phyloP scores from a whole-genome alignment of 2,797 vertebrate species.

The Oreonectes daqikongensis region DNA sequence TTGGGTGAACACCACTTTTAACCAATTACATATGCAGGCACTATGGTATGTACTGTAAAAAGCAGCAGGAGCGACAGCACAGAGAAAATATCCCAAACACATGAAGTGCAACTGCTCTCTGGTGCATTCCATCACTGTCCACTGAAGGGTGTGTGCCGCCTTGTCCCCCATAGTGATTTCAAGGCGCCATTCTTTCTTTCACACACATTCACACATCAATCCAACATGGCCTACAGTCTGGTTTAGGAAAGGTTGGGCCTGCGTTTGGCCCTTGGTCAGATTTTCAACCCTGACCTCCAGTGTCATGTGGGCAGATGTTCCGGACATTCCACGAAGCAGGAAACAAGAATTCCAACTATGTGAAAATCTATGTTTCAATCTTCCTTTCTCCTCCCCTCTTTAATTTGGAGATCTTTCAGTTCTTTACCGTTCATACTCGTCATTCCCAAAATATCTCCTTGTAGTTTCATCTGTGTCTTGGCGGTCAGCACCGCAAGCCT shows the following conservation, averaged over 20 bases:
- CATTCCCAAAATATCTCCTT: conserved; percentile 65
- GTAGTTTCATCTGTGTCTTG: conserved; percentile 64
- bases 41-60: conserved; percentile 13
- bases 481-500: conserved; percentile 55
- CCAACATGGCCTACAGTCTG: conserved; percentile 24
- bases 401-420: conserved; percentile 19
- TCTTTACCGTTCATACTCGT: conserved; percentile 22
- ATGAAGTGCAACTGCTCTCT: conserved; percentile 41
- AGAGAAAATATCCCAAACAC: conserved; percentile 57
- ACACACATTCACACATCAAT: conserved; percentile 17
- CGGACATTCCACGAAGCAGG: conserved; percentile 71
- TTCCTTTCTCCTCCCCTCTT: conserved; percentile 12
- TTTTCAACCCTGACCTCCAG: conserved; percentile 64
- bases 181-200: conserved; percentile 56
- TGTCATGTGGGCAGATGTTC: conserved; percentile 78
- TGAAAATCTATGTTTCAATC: conserved; percentile 61
- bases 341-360: conserved; percentile 75
- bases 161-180: conserved; percentile 63
- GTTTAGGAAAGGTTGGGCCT: conserved; percentile 49
- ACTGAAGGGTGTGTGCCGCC: conserved; percentile 59
- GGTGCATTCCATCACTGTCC: conserved; percentile 68
- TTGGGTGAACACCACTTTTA: not conserved
- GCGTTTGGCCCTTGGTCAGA: conserved; percentile 55
- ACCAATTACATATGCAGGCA: conserved; percentile 1
- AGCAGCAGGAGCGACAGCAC: conserved; percentile 50